Evolutionary conservation across 2,113 vertebrate species (phyloP), one percentile per base, ranked within the genome.

Genomic region (Odontesthes bonariensis): DNA sequence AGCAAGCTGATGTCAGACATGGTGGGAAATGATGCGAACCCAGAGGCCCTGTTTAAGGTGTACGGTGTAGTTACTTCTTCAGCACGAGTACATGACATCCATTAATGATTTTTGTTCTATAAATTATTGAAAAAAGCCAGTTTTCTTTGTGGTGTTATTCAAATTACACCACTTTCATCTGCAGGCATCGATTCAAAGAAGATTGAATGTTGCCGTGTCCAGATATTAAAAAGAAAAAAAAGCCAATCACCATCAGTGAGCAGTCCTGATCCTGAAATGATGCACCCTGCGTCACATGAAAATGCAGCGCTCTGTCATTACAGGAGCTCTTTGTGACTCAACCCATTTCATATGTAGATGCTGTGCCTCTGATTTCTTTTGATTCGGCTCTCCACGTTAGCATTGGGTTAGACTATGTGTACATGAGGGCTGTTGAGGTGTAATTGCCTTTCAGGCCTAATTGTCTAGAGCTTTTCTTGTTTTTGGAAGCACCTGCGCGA

Each of bases 281-380:
- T 65, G 44, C n/a, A 17, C 74, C 58, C 75, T 85, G 86, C 78
- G 13, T 83, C 84, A 84, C 81, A 89, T 81, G 75, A 78, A 87
- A 89, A 86, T 67, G 65, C 76, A 42, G 38, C 0, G 63, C 69
- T 69, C 65, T 83, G 88, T 85, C 81, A 81, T 83, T 83, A 84
- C 38, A 0, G 54, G 57, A 55, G 73, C 88, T 86, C 91, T 90
- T 92, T 94, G 90, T 88, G 85, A 89, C 75, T 67, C 69, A 83
- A 73, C 22, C 22, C 81, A 91, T 91, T 94, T 95, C 87, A 92
- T 81, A 93, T 93, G 93, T 81, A 90, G 91, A 95, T 93, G 68
- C 31, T 27, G 47, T 55, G 77, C 82, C 64, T 91, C 70, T 75
- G 83, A 87, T 89, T 92, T 76, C 87, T 89, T 94, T 94, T 93